Base-by-base conservation (phyloP, 2,888 invertebrate species). In the Drosophila neoperkinsi region DNA sequence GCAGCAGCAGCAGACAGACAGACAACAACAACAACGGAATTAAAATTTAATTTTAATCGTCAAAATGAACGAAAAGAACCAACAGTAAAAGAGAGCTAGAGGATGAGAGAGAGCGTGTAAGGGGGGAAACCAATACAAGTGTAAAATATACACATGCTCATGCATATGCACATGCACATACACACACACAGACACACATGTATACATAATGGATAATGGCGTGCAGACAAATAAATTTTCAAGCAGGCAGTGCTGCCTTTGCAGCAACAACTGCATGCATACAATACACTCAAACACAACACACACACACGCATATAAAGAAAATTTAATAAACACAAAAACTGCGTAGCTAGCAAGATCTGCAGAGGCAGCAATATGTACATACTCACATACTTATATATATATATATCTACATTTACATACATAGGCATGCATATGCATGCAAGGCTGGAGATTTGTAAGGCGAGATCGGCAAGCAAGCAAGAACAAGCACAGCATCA, bases 41-140 rank as follows among this genome's bases (percentile, higher is more conserved):
- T 90, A 85, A 90, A 90, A 74, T 88, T 90, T 76, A 90, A 85
- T 85, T 85, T 85, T 85, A 85, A 85, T 90, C 86, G 81, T 83
- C 86, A 85, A 85, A 90, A 88, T 81, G 80, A 81, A 69, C 70
- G 31, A 79, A 79, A 72, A 74, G 84, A 84, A 85, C 61, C 74
- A 61, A 77, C 71, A 76, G 51, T 55, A 62, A 55, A 52, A 62
- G 46, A 28, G 21, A 7, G 51, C 11, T 13, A 28, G 34, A 31
- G 38, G 31, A 43, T n/a, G 28, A 30, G 28, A 66, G 53, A 53
- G 55, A 41, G 38, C 0, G 18, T 1, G 25, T 30, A 1, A 9
- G 16, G 9, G 28, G 51, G 38, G 46, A 63, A 60, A 36, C 53
- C 51, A 60, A 75, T 60, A 43, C 55, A 70, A 75, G 64, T 63